Base-by-base conservation (phyloP, 2,113 vertebrate genomes). In the Pristiophorus japonicus region DNA sequence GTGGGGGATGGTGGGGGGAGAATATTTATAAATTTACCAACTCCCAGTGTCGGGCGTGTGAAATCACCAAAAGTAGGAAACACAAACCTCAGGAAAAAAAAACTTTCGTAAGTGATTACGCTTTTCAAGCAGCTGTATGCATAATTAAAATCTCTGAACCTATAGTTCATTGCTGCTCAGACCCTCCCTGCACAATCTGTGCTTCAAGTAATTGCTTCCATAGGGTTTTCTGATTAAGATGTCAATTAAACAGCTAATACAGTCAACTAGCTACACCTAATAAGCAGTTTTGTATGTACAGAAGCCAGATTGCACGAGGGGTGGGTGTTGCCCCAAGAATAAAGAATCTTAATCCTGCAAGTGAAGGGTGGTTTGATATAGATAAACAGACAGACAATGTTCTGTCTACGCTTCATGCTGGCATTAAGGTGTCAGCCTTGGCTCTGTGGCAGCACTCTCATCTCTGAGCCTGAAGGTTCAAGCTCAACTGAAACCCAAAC, bases 181-280 rank as follows among this genome's bases (percentile, higher is more conserved):
- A 42, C 38, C 8, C n/a, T 18, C 14, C 34, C 59, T 63, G 34
- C 88, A 65, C 88, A 38, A 62, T 38, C 34, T 38, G 34, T 63
- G n/a, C 62, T 92, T 65, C 20, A 92, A 92, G n/a, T 63, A 65
- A 88, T 88, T 92, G 16, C 34, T 38, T 90, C 30, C 87, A 90
- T 90, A n/a, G 6, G 51, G 11, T 63, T 92, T 38, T 92, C 14
- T 63, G 59, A 92, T 65, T 92, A 92, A 22, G 18, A 63, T 65
- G 34, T 38, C 59, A 92, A 63, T 92, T 92, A 38, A n/a, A 42
- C 45, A 87, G 34, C 88, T 38, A 38, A 62, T 63, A 38, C 34
- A 65, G 16, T 34, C 34, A 63, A 45, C 18, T 24, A 42, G 88
- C 59, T 92, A 27, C 87, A 42, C 34, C 6, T 20, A 38, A 34